Base-by-base conservation (phyloP, 2,888 invertebrate genomes). In the Tromatobia lineatoria region DNA sequence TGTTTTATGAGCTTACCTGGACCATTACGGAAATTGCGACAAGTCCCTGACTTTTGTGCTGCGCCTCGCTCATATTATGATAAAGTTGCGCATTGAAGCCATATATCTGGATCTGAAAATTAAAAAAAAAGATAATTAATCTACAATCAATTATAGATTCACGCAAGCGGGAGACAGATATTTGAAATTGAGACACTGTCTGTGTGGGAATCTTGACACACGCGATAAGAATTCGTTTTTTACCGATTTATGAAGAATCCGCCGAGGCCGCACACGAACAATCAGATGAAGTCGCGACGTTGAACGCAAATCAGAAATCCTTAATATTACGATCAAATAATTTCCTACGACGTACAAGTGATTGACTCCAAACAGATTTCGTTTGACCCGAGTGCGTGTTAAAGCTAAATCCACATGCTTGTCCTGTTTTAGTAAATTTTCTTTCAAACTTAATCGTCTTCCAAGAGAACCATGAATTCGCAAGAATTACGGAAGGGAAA, bases 41-140 rank as follows among this genome's bases (percentile, higher is more conserved):
- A 87, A 99, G 96, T 84, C 99, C 99, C 93, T 99, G 98, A n/a
- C 99, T 98, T 94, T 98, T 98, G 94, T 98, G 98, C 91, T 98
- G 98, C 6, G 99, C 99, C 94, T 99, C 98, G 38, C 98, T 97
- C 97, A 99, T 98, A 94, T 99, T 99, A 94, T 97, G 97, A 94
- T 99, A 99, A 75, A 99, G 95, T 94, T 99, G 99, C 87, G 98
- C 98, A 94, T 99, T 99, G 95, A 98, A 99, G 1, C 99, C 99
- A 90, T 99, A 98, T 81, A 99, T 95, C 94, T 99, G 99, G 90
- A 99, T 97, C 99, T 99, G 95, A 66, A 94, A 95, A 85, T n/a
- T 91, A 87, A 85, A 83, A 4, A 61, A 73, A 8, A 23, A 7
- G 23, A 76, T 66, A 11, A 70, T 38, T 66, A 23, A 57, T 57